A percentile compares a stretch with the other conserved stretches of the same genome.
Evolutionary conservation across 1,140 invertebrate species (phyloP).

Genomic region (Drosophila nikananu): DNA sequence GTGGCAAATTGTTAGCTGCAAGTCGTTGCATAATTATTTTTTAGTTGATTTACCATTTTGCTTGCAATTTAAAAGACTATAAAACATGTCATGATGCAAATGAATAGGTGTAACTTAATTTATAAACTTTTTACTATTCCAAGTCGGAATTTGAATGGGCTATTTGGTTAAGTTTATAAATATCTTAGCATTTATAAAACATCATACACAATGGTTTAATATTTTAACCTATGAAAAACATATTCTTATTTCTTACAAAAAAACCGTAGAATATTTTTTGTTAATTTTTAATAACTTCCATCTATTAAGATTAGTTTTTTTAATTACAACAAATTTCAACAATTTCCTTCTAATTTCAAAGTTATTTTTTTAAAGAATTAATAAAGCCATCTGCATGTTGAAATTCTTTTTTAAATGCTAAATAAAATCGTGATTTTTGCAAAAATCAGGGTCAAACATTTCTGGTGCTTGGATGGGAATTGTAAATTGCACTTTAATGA

Average conservation of each 20-base stretch:
- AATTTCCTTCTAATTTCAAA: not conserved
- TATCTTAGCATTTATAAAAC: too few relatives aligned
- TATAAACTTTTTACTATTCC: not conserved
- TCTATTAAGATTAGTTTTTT: not conserved
- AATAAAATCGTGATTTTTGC: constrained; percentile 43
- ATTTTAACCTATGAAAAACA: not conserved
- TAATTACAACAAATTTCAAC: not conserved
- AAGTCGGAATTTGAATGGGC: not conserved
- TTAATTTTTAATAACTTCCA: not conserved
- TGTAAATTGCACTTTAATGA: constrained; percentile 75
- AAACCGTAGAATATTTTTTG: not conserved
- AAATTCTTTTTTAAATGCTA: not conserved
- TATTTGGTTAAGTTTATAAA: not conserved
- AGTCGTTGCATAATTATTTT: constrained; percentile 1
- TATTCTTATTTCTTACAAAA: not conserved
- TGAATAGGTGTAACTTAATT: not conserved
- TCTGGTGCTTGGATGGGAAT: constrained; percentile 48
- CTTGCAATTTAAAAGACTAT: not conserved
- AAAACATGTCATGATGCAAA: not conserved
- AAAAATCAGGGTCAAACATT: constrained; percentile 33
- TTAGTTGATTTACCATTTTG: not conserved
- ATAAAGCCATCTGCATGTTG: not conserved
- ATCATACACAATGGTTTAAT: not conserved
- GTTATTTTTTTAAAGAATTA: not conserved
- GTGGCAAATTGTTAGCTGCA: constrained; percentile 3